Base-by-base conservation (phyloP, 2,888 invertebrate genomes). In the Melipona beecheii region DNA sequence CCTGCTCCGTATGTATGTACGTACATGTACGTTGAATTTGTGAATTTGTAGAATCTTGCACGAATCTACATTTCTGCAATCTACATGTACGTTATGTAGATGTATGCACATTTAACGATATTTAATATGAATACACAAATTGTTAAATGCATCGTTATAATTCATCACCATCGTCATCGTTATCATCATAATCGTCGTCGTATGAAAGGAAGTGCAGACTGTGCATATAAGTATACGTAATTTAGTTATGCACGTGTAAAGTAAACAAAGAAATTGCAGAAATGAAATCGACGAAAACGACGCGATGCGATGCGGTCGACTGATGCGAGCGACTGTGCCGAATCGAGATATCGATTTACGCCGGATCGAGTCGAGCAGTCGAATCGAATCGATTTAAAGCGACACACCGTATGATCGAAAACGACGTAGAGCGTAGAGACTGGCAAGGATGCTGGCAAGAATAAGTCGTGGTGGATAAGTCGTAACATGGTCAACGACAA, bases 311-410 rank as follows among this genome's bases (percentile, higher is more conserved):
- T 36, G n/a, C n/a, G 36, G 6, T 52, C 6, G 1, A 6, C 2
- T 24, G 17, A 49, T 13, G 31, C 31, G 24, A 19, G 13, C 6
- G 27, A n/a, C n/a, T n/a, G 13, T 15, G 36, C 13, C 19, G 31
- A n/a, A 24, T 43, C 43, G 49, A 66, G 49, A 49, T 49, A 24
- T 66, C 49, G 66, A 66, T 24, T 43, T 2, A 17, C 4, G 4
- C 9, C 4, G 5, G 17, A 2, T 27, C 58, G 21, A 31, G 3
- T 62, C 21, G 49, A 21, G 4, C 3, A 49, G 43, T 71, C 70
- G 60, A 72, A 19, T 27, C 5, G 0, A 24, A 4, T 74, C 65
- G 65, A 74, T 65, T 75, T 56, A 49, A 49, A 66, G 49, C 27
- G 43, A 11, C 4, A 11, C 4, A 11, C 27, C 13, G 2, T 17